Evolutionary conservation across 2,888 invertebrate species (phyloP), one percentile per base, ranked within the genome.

Genomic region (Cepaea hortensis): DNA sequence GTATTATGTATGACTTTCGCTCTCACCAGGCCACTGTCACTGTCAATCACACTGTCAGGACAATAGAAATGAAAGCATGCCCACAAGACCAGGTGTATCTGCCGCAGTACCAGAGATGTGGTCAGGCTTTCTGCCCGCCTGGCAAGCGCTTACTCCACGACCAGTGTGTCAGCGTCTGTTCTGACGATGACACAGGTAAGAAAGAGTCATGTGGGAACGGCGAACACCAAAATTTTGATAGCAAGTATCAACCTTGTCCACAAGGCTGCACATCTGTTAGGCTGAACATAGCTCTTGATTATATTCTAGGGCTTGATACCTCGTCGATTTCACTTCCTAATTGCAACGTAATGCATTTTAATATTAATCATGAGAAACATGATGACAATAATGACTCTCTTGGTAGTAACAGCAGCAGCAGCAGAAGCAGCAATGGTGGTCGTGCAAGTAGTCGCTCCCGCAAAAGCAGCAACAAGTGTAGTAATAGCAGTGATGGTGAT

Each of bases 41-140:
- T 6, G 61, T 81, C 62, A 79, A 73, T 46, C 15, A 80, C 4
- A 80, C 55, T 23, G 65, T n/a, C 13, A 18, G 3, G 20, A 35
- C 61, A 18, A 73, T 81, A 35, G 73, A 85, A 65, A 81, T 46
- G 3, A 85, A 81, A n/a, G n/a, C 61, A 35, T 85, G 85, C n/a
- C 77, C 77, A 18, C 61, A 65, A 55, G 55, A 46, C 23, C 79
- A 79, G 46, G 85, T 85, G 23, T 79, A 55, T 68, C 50, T 70
- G 15, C 85, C 85, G 1, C 50, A 50, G 7, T 70, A 55, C 50
- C 68, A 55, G 6, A 50, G 23, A 20, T 85, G 85, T 68, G 35
- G 46, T 3, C 68, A 48, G 46, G 79, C 77, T 68, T 6, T 23
- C 3, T 77, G 85, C 68, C 15, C 48, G 18, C 5, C n/a, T 15